A percentile compares a stretch with the other conserved stretches of the same genome.
These are phyloP conservation scores for Prionailurus bengalensis DNA, from an alignment of 2,113 vertebrate genomes.

Conservation along the genomic window DNA sequence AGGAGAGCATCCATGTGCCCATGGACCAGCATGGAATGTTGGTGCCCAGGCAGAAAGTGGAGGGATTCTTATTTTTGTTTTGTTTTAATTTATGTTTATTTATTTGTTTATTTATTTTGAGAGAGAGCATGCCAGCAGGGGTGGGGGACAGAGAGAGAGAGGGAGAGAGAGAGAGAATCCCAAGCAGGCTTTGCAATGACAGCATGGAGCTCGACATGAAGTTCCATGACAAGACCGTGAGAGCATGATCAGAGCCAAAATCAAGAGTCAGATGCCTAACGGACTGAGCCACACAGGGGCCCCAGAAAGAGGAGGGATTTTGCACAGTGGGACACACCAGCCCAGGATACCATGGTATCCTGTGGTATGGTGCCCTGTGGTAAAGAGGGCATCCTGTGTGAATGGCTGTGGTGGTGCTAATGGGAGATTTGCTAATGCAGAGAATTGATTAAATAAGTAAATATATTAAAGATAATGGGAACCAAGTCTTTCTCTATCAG, in stretches of 20 bases:
- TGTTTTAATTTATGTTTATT: no score
- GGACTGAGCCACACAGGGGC: no score
- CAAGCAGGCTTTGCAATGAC: no score
- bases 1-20: background rate
- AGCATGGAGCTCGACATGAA: no score
- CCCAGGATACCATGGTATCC: rapidly evolving
- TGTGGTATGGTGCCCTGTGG: no score
- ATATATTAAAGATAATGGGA: background rate
- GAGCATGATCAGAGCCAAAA: no score
- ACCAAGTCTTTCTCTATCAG: background rate
- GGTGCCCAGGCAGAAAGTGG: background rate
- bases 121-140: no score
- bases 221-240: no score
- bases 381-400: background rate
- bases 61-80: background rate
- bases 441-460: background rate
- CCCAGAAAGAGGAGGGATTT: background rate
- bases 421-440: background rate
- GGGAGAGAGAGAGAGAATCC: no score
- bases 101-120: no score
- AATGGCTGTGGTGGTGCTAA: rapidly evolving
- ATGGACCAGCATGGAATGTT: rapidly evolving
- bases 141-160: no score
- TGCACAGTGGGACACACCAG: background rate
- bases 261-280: no score